Conservation (phyloP, 2,888 invertebrate genomes). For the Catocala fraxini region DNA sequence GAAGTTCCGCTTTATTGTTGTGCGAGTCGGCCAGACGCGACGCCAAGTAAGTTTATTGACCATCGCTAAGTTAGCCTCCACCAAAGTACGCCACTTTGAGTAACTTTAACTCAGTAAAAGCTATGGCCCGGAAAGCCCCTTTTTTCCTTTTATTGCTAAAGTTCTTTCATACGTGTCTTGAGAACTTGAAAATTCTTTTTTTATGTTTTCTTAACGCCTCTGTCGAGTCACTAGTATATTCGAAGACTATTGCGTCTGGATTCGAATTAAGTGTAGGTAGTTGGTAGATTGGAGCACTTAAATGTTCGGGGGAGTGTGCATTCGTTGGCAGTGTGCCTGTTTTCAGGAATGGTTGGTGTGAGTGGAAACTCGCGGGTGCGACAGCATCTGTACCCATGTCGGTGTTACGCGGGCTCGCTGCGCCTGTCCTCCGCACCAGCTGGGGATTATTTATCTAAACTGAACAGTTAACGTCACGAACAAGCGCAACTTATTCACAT, state of each 20-base stretch:
- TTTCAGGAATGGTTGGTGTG: conserved; percentile 61
- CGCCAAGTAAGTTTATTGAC: conserved; percentile 77
- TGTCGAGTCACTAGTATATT: conserved; percentile 37
- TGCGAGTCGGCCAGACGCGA: conserved; percentile 63
- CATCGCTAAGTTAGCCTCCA: conserved; percentile 73
- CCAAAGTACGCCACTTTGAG: conserved; percentile 76
- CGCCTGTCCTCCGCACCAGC: conserved; percentile 59
- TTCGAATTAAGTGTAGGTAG: conserved; percentile 48
- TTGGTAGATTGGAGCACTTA: conserved; percentile 53
- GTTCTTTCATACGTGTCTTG: conserved; percentile 80
- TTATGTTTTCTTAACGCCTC: conserved; percentile 51
- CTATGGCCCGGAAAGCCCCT: conserved; percentile 74
- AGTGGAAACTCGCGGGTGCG: conserved; percentile 46
- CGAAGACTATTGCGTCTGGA: conserved; percentile 38
- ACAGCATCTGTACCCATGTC: conserved; percentile 53
- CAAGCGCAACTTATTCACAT: conserved; percentile 49
- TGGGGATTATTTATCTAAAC: conserved; percentile 66
- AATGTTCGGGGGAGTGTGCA: conserved; percentile 57
- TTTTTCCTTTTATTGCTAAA: conserved; percentile 82
- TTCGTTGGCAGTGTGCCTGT: conserved; percentile 77
- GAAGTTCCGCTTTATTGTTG: conserved; percentile 72
- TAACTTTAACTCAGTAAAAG: conserved; percentile 80
- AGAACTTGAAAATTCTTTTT: conserved; percentile 69
- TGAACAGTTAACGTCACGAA: conserved; percentile 62
- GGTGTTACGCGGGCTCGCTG: conserved; percentile 44